phyloP scores from a whole-genome alignment of 2,797 vertebrate species.

The Xiphophorus birchmanni region DNA sequence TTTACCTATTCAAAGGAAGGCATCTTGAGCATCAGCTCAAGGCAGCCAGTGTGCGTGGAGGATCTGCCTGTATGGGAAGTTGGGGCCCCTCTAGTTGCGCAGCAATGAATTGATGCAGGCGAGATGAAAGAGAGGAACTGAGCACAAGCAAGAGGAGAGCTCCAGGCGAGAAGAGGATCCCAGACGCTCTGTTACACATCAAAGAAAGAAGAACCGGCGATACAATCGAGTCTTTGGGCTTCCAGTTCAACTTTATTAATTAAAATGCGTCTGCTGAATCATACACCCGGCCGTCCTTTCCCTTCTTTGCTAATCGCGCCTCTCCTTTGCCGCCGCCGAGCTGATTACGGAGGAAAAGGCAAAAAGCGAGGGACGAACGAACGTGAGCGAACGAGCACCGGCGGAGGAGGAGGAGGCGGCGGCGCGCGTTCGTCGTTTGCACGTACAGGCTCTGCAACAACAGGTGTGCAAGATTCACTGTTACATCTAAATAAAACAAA shows the following conservation, averaged over 20 bases:
- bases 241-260: conserved; percentile 71
- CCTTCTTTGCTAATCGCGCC: conserved; percentile 47
- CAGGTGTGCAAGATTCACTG: conserved; percentile 58
- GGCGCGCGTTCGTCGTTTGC: conserved; percentile 52
- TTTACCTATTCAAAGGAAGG: conserved; percentile 24
- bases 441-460: conserved; percentile 36
- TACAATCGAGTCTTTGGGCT: conserved; percentile 68
- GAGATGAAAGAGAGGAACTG: conserved; percentile 56
- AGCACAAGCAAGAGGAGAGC: conserved; percentile 50
- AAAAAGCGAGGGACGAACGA: conserved; percentile 6
- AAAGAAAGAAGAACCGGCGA: conserved; percentile 68
- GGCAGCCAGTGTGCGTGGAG: conserved; percentile 31
- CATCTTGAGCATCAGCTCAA: conserved; percentile 25
- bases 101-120: conserved; percentile 50
- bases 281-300: conserved; percentile 47
- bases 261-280: conserved; percentile 71
- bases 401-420: conserved; percentile 24
- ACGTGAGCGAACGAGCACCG: conserved; percentile 29
- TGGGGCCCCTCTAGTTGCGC: conserved; percentile 20
- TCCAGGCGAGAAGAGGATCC: conserved; percentile 64
- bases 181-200: conserved; percentile 73
- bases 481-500: conserved; percentile 31
- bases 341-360: conserved; percentile 38
- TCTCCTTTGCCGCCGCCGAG: conserved; percentile 39
- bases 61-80: conserved; percentile 39